Percentiles rank a stretch among this genome's conserved stretches.
Conservation (phyloP, 92 coral and sea anemone genomes). For the Palythoa grandiflora region DNA sequence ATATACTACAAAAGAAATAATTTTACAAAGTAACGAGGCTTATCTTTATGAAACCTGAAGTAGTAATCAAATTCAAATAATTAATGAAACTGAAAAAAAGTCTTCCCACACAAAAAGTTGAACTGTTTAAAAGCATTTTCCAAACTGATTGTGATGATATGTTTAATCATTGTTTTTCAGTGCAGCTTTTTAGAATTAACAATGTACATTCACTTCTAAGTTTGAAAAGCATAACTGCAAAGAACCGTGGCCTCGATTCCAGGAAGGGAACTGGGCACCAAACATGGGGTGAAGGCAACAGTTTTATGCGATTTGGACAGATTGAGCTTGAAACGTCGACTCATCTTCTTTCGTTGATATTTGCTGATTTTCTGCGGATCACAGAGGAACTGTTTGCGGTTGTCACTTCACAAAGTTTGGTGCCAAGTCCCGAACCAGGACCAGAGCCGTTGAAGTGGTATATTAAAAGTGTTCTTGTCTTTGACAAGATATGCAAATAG, state of each 20-base stretch:
- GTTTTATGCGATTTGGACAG: too few species aligned
- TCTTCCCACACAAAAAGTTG: background rate
- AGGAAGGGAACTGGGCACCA: too few species aligned
- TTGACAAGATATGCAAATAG: conserved; percentile 48
- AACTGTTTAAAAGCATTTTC: background rate
- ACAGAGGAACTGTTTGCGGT: too few species aligned
- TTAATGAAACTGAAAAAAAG: background rate
- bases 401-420: too few species aligned
- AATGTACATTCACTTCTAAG: background rate
- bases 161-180: too few species aligned
- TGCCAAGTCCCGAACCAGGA: too few species aligned
- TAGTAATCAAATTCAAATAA: background rate
- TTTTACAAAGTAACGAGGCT: background rate
- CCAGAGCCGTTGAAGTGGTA: background rate
- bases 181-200: background rate
- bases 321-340: too few species aligned
- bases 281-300: too few species aligned
- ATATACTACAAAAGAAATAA: background rate
- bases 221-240: background rate
- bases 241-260: too few species aligned
- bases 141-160: background rate
- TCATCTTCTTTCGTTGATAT: too few species aligned
- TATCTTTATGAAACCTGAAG: background rate
- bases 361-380: too few species aligned
- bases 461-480: conserved; percentile 39